Evolutionary conservation across 2,797 vertebrate species (phyloP).

Genomic region (Cetoscarus ocellatus): DNA sequence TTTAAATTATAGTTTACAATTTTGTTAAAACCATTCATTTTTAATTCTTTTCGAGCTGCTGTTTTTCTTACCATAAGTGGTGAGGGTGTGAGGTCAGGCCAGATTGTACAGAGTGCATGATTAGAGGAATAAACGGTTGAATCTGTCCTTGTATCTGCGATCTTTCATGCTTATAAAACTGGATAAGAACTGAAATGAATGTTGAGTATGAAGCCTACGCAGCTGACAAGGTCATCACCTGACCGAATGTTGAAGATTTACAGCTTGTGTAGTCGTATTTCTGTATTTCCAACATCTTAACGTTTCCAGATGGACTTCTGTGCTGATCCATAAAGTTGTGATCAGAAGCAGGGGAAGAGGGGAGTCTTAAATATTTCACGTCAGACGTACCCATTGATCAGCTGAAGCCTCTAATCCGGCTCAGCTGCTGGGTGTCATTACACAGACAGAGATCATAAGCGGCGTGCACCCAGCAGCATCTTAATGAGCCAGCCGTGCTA

Average conservation of each 20-base stretch:
- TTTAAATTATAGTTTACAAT: no score
- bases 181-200: no score
- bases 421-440: conserved; percentile 53
- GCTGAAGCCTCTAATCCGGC: conserved; percentile 49
- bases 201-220: neutral
- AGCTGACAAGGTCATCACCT: neutral
- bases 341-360: conserved; percentile 12
- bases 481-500: conserved; percentile 50
- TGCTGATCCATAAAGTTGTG: conserved; percentile 21
- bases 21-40: no score
- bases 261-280: neutral
- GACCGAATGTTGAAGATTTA: conserved; percentile 9
- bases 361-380: conserved; percentile 47
- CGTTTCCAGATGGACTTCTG: neutral
- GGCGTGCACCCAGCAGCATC: conserved; percentile 41
- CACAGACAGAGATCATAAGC: conserved; percentile 56
- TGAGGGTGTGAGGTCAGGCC: no score
- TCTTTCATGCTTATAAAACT: no score
- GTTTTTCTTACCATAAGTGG: no score
- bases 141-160: no score
- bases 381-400: conserved; percentile 58
- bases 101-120: no score
- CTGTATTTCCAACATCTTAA: conserved; percentile 1
- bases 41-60: no score
- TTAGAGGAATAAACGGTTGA: no score